Percentiles rank a stretch among this genome's conserved stretches.
Evolutionary conservation across 2,113 vertebrate species (phyloP).

Genomic region (Panurus biarmicus): DNA sequence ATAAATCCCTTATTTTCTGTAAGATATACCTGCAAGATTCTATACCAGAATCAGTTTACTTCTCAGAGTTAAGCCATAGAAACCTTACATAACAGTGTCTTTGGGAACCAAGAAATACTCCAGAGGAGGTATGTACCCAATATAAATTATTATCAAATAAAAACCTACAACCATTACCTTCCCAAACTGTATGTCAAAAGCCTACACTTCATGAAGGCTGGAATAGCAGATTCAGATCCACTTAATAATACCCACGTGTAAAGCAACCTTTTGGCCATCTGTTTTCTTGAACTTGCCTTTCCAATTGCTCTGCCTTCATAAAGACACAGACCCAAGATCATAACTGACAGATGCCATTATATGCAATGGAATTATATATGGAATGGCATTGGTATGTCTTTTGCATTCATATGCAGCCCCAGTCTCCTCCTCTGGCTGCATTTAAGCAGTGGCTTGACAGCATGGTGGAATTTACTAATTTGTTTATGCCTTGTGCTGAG

Average conservation of each 20-base stretch:
- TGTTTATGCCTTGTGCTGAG: slow-evolving; percentile 43
- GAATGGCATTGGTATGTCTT: background rate
- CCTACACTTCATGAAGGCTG: background rate
- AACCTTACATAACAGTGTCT: background rate
- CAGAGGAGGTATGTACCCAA: background rate
- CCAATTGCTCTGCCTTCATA: background rate
- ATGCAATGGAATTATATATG: background rate
- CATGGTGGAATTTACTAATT: slow-evolving; percentile 39
- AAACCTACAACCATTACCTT: background rate
- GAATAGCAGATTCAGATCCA: background rate
- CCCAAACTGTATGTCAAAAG: background rate
- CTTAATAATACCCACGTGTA: background rate
- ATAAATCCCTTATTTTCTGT: background rate
- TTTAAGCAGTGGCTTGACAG: slow-evolving; percentile 27
- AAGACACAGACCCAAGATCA: background rate
- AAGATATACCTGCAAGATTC: background rate
- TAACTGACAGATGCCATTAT: background rate
- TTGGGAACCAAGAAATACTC: background rate
- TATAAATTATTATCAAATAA: background rate
- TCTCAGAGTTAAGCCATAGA: background rate
- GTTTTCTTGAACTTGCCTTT: background rate
- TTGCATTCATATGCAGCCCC: background rate
- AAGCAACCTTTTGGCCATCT: background rate
- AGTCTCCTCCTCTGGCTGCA: background rate
- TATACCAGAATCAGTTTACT: background rate